A percentile compares a stretch with the other conserved stretches of the same genome.
phyloP scores from a whole-genome alignment of 1,140 invertebrate genomes.

The Drosophila pectinifera region DNA sequence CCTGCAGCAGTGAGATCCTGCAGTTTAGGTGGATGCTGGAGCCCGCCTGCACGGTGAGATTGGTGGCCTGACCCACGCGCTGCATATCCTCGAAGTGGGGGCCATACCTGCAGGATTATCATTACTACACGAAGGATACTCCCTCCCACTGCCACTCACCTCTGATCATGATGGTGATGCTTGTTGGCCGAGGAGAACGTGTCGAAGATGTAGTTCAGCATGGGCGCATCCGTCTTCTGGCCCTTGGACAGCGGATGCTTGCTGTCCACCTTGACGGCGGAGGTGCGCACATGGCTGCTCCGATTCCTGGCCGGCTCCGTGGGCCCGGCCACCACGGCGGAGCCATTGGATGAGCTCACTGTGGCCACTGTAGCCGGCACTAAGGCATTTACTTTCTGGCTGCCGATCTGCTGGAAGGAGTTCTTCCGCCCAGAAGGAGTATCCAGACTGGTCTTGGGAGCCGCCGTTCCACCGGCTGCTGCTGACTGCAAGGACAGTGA shows the following conservation, averaged over 20 bases:
- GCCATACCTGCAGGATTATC: constrained; percentile 86
- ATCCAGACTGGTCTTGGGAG: constrained; percentile 31
- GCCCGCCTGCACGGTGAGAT: constrained; percentile 92
- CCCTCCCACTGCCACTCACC: constrained; percentile 68
- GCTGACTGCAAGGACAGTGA: constrained; percentile 74
- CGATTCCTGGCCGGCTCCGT: constrained; percentile 28
- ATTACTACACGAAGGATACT: not conserved
- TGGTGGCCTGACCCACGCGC: constrained; percentile 87
- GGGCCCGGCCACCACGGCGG: constrained; percentile 3
- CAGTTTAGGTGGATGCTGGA: constrained; percentile 92
- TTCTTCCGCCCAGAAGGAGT: constrained; percentile 44
- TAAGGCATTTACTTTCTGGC: constrained; percentile 74
- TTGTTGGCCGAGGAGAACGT: constrained; percentile 88
- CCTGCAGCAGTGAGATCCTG: constrained; percentile 92
- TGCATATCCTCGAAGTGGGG: constrained; percentile 89
- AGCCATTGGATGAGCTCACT: constrained; percentile 24
- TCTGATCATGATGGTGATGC: constrained; percentile 88
- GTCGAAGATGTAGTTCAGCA: constrained; percentile 91
- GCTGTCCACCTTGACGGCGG: constrained; percentile 73
- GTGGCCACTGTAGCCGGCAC: constrained; percentile 37
- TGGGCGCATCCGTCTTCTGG: constrained; percentile 88
- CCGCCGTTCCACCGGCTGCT: constrained; percentile 20
- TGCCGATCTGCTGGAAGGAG: constrained; percentile 72
- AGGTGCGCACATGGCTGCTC: constrained; percentile 47
- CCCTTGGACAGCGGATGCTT: constrained; percentile 76